Evolutionary conservation across 2,888 invertebrate genomes (phyloP).

Genomic region (Iselma pallidipennis): DNA sequence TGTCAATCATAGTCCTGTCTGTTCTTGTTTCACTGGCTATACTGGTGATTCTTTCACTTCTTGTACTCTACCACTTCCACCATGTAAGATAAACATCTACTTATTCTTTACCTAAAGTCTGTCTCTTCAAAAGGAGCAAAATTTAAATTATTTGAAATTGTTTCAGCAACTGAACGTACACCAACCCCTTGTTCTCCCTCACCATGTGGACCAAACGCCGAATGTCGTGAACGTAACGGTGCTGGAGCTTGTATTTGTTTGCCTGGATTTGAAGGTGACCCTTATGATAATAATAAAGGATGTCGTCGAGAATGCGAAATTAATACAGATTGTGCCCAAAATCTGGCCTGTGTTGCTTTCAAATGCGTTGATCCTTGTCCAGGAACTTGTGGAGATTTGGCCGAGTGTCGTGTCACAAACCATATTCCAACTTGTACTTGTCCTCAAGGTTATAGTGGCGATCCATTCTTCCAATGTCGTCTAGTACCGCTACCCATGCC

Average conservation of each 20-base stretch:
- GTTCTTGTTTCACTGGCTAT: conserved; percentile 81
- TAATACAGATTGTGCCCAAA: conserved; percentile 74
- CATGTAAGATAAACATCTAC: conserved; percentile 48
- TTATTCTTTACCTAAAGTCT: background rate
- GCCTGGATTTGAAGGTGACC: conserved; percentile 79
- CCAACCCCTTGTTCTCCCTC: conserved; percentile 81
- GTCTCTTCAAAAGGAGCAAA: background rate
- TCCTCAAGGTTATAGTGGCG: conserved; percentile 75
- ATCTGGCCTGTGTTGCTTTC: conserved; percentile 76
- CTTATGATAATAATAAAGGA: conserved; percentile 70
- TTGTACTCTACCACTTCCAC: conserved; percentile 54
- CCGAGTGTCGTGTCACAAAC: conserved; percentile 76
- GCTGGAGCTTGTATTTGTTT: conserved; percentile 86
- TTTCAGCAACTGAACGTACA: conserved; percentile 65
- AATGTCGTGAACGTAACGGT: conserved; percentile 79
- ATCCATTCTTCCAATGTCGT: conserved; percentile 79
- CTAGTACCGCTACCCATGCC: conserved; percentile 59
- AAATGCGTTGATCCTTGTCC: conserved; percentile 87
- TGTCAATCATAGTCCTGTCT: conserved; percentile 81
- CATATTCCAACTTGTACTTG: conserved; percentile 81
- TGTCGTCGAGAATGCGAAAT: conserved; percentile 79
- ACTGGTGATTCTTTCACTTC: conserved; percentile 74
- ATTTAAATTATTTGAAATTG: conserved; percentile 19
- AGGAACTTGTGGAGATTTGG: conserved; percentile 79
- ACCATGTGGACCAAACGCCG: conserved; percentile 84